Percentiles rank a stretch among this genome's conserved stretches.
Evolutionary conservation across 1,140 invertebrate species (phyloP).

Genomic region (Drosophila lacteicornis): DNA sequence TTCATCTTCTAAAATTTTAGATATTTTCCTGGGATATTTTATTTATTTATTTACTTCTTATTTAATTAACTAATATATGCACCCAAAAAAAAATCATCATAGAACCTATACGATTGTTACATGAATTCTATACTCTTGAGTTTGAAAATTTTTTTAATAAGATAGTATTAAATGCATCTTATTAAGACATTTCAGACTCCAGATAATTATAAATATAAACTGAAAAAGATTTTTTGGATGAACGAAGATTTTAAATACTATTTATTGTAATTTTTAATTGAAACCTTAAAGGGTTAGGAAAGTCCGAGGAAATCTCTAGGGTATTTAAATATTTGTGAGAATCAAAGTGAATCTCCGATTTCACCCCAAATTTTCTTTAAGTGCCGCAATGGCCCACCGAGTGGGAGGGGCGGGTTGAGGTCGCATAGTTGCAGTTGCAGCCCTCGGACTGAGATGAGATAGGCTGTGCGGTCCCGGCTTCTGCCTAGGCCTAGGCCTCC

Average conservation of each 20-base stretch:
- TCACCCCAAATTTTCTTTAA: background rate
- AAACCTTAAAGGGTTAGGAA: background rate
- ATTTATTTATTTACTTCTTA: too few species aligned
- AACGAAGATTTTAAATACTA: background rate
- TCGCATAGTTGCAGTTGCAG: slow-evolving; percentile 49
- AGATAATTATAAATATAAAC: background rate
- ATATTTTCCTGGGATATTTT: too few species aligned
- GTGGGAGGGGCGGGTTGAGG: slow-evolving; percentile 32
- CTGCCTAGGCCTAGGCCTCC: slow-evolving; percentile 13
- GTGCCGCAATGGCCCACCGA: slow-evolving; percentile 1
- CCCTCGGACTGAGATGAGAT: slow-evolving; percentile 20
- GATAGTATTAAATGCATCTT: too few species aligned
- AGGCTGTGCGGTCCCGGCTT: slow-evolving; percentile 13
- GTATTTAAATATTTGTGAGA: background rate
- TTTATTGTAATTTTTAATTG: background rate
- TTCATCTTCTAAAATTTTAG: too few species aligned
- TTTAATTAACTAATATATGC: too few species aligned
- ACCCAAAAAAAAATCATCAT: too few species aligned
- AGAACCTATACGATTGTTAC: too few species aligned
- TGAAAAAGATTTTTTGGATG: too few species aligned
- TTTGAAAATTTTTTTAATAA: too few species aligned
- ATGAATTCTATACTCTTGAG: too few species aligned
- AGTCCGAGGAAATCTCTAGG: background rate
- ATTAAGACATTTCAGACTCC: background rate
- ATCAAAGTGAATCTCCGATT: background rate